phyloP scores from a whole-genome alignment of 2,888 invertebrate species.

The Hylaea fasciaria region DNA sequence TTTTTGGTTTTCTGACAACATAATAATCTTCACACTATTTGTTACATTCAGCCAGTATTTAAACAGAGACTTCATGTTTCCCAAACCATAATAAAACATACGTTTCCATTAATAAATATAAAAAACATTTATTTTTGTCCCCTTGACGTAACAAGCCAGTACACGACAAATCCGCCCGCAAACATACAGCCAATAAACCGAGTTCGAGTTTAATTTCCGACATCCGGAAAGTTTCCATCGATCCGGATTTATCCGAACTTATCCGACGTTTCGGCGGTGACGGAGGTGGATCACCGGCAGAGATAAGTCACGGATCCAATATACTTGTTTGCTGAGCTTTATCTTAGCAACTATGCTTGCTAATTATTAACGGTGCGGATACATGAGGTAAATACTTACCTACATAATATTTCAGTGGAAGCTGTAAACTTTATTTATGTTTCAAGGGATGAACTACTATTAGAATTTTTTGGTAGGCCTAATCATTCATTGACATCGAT shows the following conservation, averaged over 20 bases:
- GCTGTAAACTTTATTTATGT: too few species aligned
- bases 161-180: background rate
- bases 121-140: too few species aligned
- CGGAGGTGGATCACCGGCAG: slow-evolving; percentile 43
- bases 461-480: too few species aligned
- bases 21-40: too few species aligned
- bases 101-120: too few species aligned
- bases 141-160: background rate
- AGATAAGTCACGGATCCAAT: slow-evolving; percentile 47
- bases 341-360: slow-evolving; percentile 32
- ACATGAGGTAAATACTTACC: slow-evolving; percentile 2
- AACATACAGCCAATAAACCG: slow-evolving; percentile 33
- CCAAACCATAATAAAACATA: too few species aligned
- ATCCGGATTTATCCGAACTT: slow-evolving; percentile 46
- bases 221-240: slow-evolving; percentile 27
- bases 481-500: too few species aligned
- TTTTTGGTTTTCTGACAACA: too few species aligned
- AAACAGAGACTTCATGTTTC: too few species aligned
- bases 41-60: too few species aligned
- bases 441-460: too few species aligned
- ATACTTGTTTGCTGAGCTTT: slow-evolving; percentile 37
- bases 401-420: background rate
- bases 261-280: slow-evolving; percentile 44
- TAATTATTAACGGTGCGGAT: slow-evolving; percentile 25
- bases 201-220: slow-evolving; percentile 35